Percentiles rank a stretch among this genome's conserved stretches.
Evolutionary conservation across 2,113 vertebrate genomes (phyloP).

Genomic region (Siphamia tubifer): DNA sequence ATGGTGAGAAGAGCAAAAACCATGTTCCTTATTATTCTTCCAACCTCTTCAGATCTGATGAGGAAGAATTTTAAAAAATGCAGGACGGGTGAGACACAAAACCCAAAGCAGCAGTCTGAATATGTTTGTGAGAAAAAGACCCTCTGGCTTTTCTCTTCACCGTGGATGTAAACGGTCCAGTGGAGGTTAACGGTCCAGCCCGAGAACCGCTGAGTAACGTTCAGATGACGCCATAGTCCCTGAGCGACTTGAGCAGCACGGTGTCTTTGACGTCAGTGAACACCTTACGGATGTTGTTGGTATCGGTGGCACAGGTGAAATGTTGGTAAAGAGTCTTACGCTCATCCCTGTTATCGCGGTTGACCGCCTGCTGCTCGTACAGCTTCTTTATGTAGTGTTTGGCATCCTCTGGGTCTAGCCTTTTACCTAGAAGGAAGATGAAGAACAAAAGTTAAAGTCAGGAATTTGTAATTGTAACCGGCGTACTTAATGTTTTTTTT

Average conservation of each 20-base stretch:
- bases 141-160: not conserved
- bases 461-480: too few relatives aligned
- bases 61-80: not conserved
- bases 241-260: slow-evolving; percentile 79
- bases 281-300: slow-evolving; percentile 87
- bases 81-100: not conserved
- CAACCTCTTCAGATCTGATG: not conserved
- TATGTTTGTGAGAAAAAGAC: not conserved
- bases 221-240: slow-evolving; percentile 80
- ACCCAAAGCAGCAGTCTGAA: not conserved
- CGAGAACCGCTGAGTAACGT: not conserved
- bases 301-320: slow-evolving; percentile 93
- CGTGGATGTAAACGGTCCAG: not conserved
- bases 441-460: not conserved
- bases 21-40: too few relatives aligned
- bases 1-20: not conserved
- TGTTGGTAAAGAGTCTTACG: slow-evolving; percentile 82
- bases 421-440: slow-evolving; percentile 70
- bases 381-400: slow-evolving; percentile 80
- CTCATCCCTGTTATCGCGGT: slow-evolving; percentile 47
- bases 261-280: slow-evolving; percentile 87
- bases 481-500: too few relatives aligned
- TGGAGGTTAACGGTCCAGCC: too few relatives aligned
- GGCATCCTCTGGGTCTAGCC: slow-evolving; percentile 73
- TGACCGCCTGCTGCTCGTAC: slow-evolving; percentile 77